These are phyloP conservation scores for Mus spicilegus DNA, from an alignment of 2,113 vertebrate species.

Conservation along the genomic window DNA sequence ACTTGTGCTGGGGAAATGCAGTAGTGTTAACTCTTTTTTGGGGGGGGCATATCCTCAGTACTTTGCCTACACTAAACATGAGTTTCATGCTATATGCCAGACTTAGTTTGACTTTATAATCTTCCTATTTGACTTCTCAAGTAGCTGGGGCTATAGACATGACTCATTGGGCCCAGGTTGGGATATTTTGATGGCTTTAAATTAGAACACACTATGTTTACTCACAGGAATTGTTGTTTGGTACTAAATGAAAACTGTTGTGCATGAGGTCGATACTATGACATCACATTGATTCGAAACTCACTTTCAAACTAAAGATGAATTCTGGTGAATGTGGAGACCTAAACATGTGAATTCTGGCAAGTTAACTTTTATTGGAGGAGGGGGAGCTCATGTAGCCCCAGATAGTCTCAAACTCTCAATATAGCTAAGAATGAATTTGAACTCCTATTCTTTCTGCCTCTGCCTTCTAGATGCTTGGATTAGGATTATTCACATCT, in stretches of 20 bases:
- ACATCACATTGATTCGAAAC: conserved; percentile 16
- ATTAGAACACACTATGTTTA: background rate
- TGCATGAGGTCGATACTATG: background rate
- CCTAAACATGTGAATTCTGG: background rate
- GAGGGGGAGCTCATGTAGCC: background rate
- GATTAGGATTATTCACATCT: background rate
- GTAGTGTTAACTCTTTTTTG: background rate
- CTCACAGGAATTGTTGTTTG: background rate
- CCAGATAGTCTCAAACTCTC: background rate
- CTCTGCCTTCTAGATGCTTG: background rate
- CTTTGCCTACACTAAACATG: background rate
- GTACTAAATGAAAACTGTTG: background rate
- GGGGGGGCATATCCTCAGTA: no score
- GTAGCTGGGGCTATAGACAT: background rate
- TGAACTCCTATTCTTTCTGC: background rate
- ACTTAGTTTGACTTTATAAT: background rate
- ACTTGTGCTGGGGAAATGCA: background rate
- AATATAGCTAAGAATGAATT: background rate
- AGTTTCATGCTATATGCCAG: background rate
- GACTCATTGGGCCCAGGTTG: background rate
- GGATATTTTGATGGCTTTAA: conserved; percentile 34
- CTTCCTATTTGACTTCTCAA: background rate
- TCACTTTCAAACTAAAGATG: background rate
- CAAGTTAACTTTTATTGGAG: background rate
- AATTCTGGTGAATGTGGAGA: background rate